Percentiles rank a stretch among this genome's conserved stretches.
These are phyloP conservation scores for Hartigia nigra DNA, from an alignment of 2,888 invertebrate species.

Conservation along the genomic window DNA sequence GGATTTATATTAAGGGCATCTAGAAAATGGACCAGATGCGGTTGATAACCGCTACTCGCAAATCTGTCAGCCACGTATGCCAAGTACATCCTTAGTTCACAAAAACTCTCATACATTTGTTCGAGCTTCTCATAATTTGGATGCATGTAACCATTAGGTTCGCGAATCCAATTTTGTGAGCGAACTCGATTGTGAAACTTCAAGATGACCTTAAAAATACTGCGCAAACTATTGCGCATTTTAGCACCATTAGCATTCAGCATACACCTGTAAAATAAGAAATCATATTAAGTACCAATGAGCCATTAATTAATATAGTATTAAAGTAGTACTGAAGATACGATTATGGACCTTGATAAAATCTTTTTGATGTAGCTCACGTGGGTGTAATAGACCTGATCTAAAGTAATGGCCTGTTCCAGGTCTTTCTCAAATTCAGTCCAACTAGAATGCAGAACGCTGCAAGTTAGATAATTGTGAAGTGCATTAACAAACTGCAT, in stretches of 20 bases:
- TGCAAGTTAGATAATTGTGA: constrained; percentile 82
- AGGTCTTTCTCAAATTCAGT: constrained; percentile 78
- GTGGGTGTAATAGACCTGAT: constrained; percentile 79
- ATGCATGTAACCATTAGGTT: constrained; percentile 69
- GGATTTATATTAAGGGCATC: constrained; percentile 76
- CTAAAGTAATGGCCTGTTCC: constrained; percentile 74
- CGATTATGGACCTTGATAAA: constrained; percentile 70
- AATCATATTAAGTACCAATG: neutral
- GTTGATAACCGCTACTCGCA: constrained; percentile 75
- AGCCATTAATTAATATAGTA: neutral
- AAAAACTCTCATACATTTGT: constrained; percentile 73
- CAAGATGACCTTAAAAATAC: constrained; percentile 78
- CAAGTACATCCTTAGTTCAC: constrained; percentile 71
- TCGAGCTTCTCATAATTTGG: constrained; percentile 71
- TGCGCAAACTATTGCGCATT: constrained; percentile 76
- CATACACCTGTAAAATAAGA: constrained; percentile 70
- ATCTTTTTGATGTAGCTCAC: constrained; percentile 81
- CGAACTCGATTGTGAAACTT: constrained; percentile 75
- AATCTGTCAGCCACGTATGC: constrained; percentile 74
- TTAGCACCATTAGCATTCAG: constrained; percentile 77
- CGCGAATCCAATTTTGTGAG: constrained; percentile 71
- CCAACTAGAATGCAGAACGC: constrained; percentile 81
- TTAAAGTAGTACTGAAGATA: constrained; percentile 15
- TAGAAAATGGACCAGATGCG: constrained; percentile 74
- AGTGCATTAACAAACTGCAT: constrained; percentile 80